These are phyloP conservation scores for Scaptomyza graminum DNA, from an alignment of 1,140 invertebrate species.

Conservation along the genomic window DNA sequence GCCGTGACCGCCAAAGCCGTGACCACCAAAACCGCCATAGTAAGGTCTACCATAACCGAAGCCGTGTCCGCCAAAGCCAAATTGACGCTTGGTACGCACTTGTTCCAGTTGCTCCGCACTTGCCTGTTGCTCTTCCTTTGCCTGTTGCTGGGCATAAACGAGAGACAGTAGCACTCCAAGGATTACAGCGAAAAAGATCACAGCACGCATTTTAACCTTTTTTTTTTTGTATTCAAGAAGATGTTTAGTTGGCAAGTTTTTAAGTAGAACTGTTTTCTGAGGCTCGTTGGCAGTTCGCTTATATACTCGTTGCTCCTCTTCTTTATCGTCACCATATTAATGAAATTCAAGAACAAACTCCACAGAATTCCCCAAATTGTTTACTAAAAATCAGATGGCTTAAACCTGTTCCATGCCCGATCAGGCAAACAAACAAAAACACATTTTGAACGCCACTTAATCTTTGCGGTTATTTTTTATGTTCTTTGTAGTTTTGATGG, in stretches of 20 bases:
- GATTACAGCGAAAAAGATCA: slow-evolving; percentile 49
- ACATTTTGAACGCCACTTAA: slow-evolving; percentile 26
- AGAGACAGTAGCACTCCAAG: slow-evolving; percentile 40
- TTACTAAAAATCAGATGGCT: slow-evolving; percentile 20
- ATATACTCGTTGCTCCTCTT: slow-evolving; percentile 39
- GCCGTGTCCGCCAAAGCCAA: slow-evolving; percentile 33
- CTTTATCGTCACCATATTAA: slow-evolving; percentile 67
- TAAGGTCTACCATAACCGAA: slow-evolving; percentile 13
- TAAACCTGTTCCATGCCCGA: slow-evolving; percentile 27
- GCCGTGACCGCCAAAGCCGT: slow-evolving; percentile 12
- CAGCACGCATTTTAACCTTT: slow-evolving; percentile 48
- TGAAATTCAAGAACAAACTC: slow-evolving; percentile 73
- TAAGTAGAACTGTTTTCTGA: slow-evolving; percentile 49
- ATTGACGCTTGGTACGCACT: slow-evolving; percentile 57
- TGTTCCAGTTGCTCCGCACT: slow-evolving; percentile 1
- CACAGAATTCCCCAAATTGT: slow-evolving; percentile 48
- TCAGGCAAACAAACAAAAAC: slow-evolving; percentile 18
- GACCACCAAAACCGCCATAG: slow-evolving; percentile 12
- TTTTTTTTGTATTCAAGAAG: slow-evolving; percentile 5
- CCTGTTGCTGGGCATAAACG: slow-evolving; percentile 38
- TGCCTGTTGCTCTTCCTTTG: slow-evolving; percentile 13
- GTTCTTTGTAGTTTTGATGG: slow-evolving; percentile 6
- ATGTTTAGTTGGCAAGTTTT: slow-evolving; percentile 32
- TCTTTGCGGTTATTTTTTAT: slow-evolving; percentile 14
- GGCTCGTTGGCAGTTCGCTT: slow-evolving; percentile 24